Percentiles rank a stretch among this genome's conserved stretches.
These are phyloP conservation scores for Atrina japonica DNA, from an alignment of 2,888 invertebrate species.

Conservation along the genomic window DNA sequence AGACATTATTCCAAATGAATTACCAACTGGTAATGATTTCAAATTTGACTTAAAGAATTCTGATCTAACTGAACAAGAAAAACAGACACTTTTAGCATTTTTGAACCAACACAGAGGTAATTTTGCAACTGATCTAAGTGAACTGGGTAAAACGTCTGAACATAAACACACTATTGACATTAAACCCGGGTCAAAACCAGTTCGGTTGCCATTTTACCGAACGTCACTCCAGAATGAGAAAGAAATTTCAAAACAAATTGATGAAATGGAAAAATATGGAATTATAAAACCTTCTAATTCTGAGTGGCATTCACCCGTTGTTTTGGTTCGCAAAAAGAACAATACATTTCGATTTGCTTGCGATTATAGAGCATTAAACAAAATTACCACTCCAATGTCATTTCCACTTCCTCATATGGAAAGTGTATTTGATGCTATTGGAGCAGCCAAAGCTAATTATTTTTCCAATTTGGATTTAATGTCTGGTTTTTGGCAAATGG, in stretches of 20 bases:
- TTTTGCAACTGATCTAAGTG: no score
- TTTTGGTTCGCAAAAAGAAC: constrained; percentile 33
- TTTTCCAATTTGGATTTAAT: constrained; percentile 35
- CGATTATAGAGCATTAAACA: constrained; percentile 39
- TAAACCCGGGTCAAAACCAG: constrained; percentile 29
- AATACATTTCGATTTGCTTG: constrained; percentile 35
- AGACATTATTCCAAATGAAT: no score
- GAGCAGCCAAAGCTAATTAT: no score
- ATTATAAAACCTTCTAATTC: constrained; percentile 43
- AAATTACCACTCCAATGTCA: constrained; percentile 28
- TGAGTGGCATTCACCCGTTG: constrained; percentile 34
- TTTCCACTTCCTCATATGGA: no score
- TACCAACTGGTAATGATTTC: neutral
- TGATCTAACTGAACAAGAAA: constrained; percentile 12
- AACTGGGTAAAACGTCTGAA: constrained; percentile 28
- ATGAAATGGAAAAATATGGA: constrained; percentile 35
- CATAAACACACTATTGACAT: constrained; percentile 40
- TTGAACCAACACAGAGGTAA: constrained; percentile 16
- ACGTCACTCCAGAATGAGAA: constrained; percentile 2
- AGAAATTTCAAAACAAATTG: constrained; percentile 25
- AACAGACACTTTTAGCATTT: constrained; percentile 22
- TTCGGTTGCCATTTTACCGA: constrained; percentile 30
- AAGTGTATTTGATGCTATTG: no score
- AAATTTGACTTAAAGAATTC: constrained; percentile 20
- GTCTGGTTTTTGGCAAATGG: constrained; percentile 43